These are phyloP conservation scores for Dallia pectoralis DNA, from an alignment of 2,797 vertebrate genomes.

Conservation along the genomic window DNA sequence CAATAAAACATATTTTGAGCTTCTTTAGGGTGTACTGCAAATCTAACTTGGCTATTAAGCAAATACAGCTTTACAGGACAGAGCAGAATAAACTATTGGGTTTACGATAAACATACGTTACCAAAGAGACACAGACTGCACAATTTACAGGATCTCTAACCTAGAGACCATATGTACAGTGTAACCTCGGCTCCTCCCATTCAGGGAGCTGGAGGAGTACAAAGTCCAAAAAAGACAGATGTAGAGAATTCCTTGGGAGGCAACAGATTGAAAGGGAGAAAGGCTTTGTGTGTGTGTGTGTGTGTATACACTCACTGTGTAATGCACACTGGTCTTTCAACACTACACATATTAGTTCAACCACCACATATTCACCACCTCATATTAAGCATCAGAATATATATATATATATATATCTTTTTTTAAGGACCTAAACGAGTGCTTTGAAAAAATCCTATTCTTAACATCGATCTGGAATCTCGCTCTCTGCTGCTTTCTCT, in stretches of 20 bases:
- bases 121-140: constrained; percentile 26
- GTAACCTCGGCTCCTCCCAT: neutral
- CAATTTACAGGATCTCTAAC: neutral
- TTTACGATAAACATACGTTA: constrained; percentile 49
- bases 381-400: constrained; percentile 15
- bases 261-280: constrained; percentile 26
- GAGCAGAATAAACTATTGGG: constrained; percentile 13
- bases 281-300: neutral
- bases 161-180: constrained; percentile 2
- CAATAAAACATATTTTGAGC: neutral
- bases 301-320: neutral
- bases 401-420: no score
- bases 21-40: neutral
- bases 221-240: constrained; percentile 57
- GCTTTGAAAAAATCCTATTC: no score
- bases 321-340: neutral
- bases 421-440: no score
- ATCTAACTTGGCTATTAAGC: neutral
- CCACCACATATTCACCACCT: constrained; percentile 8
- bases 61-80: neutral
- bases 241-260: constrained; percentile 47
- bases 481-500: no score
- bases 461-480: no score
- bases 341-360: constrained; percentile 22
- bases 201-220: constrained; percentile 23